Conservation (phyloP, 2,113 vertebrate genomes). For the Notothenia rossii region DNA sequence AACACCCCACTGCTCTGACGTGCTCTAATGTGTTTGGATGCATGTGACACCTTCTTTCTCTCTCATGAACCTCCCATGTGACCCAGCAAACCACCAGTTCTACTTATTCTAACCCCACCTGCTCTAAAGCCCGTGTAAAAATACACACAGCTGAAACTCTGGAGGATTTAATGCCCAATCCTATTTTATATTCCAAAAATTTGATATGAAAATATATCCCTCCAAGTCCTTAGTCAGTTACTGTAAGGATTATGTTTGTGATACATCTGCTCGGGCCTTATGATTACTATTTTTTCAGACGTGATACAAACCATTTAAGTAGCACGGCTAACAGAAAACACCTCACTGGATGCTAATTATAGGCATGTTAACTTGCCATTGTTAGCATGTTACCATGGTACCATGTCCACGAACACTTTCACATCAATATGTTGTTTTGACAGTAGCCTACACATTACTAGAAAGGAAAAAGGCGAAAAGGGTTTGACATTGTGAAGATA, state of each 20-base stretch:
- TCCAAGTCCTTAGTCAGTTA: neutral
- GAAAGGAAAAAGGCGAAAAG: neutral
- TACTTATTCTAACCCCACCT: slow-evolving; percentile 8
- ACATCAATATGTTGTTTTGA: neutral
- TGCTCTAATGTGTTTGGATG: slow-evolving; percentile 48
- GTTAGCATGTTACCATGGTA: neutral
- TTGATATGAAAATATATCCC: neutral
- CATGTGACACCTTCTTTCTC: slow-evolving; percentile 36
- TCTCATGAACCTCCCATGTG: slow-evolving; percentile 24
- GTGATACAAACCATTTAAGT: too few relatives aligned
- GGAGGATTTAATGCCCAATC: neutral
- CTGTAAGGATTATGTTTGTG: neutral
- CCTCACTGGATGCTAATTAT: slow-evolving; percentile 3
- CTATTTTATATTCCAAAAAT: neutral
- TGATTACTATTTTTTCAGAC: neutral
- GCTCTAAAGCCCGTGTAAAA: neutral
- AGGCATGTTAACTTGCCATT: slow-evolving; percentile 6
- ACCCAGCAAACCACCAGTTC: neutral
- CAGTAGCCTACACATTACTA: neutral
- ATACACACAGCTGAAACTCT: neutral
- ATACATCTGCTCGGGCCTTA: slow-evolving; percentile 13
- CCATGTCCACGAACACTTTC: slow-evolving; percentile 1
- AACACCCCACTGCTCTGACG: slow-evolving; percentile 35
- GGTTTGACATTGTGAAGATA: neutral
- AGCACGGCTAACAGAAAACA: neutral